phyloP scores from a whole-genome alignment of 2,113 vertebrate species.

The Nycticryphes semicollaris region DNA sequence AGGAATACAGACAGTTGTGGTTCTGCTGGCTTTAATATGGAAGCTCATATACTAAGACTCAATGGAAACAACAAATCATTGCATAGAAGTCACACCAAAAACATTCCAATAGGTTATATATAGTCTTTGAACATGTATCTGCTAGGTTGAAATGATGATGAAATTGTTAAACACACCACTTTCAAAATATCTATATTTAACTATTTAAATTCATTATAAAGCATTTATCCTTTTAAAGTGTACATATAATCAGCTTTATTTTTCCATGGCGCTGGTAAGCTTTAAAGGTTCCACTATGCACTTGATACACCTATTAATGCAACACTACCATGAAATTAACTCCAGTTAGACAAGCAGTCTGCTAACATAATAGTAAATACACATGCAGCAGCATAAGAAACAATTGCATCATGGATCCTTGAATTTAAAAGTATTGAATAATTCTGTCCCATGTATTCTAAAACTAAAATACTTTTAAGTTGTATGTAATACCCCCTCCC shows the following conservation, averaged over 20 bases:
- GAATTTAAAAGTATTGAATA: not conserved
- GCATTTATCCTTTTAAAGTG: not conserved
- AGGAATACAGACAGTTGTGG: not conserved
- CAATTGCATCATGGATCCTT: not conserved
- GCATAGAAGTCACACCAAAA: not conserved
- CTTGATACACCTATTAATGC: not conserved
- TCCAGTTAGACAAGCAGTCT: not conserved
- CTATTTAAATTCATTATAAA: not conserved
- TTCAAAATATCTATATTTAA: not conserved
- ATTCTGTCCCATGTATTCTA: not conserved
- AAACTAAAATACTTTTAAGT: not conserved
- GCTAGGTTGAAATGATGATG: not conserved
- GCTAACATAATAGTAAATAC: not conserved
- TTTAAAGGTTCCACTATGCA: not conserved
- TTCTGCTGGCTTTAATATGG: not conserved
- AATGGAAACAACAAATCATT: not conserved
- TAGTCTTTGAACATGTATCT: not conserved
- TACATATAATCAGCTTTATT: not conserved
- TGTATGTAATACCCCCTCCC: not conserved
- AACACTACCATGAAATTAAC: not conserved
- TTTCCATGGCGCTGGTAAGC: not conserved
- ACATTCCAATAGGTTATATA: not conserved
- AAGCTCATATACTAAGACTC: not conserved
- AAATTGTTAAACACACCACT: not conserved
- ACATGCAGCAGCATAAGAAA: not conserved